Evolutionary conservation across 2,797 vertebrate species (phyloP), one percentile per base, ranked within the genome.

Genomic region (Gorsachius magnificus): DNA sequence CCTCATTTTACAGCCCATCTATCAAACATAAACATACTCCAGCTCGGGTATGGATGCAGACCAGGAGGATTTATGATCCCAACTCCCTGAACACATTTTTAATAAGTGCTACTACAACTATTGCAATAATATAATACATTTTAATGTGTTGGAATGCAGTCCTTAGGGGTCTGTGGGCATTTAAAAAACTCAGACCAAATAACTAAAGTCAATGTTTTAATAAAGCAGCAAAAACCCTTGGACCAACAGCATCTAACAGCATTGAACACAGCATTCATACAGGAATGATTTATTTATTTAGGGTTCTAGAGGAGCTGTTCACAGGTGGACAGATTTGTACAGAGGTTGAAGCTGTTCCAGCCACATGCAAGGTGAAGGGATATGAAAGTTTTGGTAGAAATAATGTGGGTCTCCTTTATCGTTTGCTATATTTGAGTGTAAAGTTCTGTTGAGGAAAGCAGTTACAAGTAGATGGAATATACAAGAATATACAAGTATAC

Each of bases 1-100:
- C 90, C 70, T 88, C 87, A 56, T 95, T 96, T 96, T 95, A 79
- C 85, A 95, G 85, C 85, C 93, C 87, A 93, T 96, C 87, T 96
- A 95, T 97, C 96, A 95, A 95, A 95, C 3, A 4, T 58, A 69
- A 95, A 63, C 74, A 36, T 95, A 63, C 35, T 76, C 46, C 38
- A 93, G 63, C 79, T 65, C 0, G 4, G 21, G 68, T 93, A 77
- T 70, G 56, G 66, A 87, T 74, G 63, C 63, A 95, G 83, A 91
- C 79, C 25, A 51, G 76, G 46, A 95, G 63, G 54, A 95, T 96
- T 96, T 97, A 95, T 79, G 85, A 91, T 94, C 70, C 28, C 63
- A 90, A 70, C 79, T 95, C 92, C 82, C 89, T 64, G 68, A 96
- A 93, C 74, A 84, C 63, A 84, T 80, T 71, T 96, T 95, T 95